Evolutionary conservation across 2,797 vertebrate species (phyloP).

Genomic region (Acridotheres tristis): DNA sequence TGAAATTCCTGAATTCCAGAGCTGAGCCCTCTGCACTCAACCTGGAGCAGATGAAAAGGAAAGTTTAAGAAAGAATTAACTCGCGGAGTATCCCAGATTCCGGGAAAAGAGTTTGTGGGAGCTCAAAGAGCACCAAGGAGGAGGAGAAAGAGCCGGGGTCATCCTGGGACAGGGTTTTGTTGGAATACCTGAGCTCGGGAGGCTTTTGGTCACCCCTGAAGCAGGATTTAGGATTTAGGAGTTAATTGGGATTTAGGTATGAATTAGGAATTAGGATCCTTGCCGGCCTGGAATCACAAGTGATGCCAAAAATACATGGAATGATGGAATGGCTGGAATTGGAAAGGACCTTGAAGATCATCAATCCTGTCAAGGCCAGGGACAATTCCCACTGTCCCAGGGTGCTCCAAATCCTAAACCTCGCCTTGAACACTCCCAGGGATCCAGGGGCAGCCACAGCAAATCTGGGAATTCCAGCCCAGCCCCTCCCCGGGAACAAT

Average conservation of each 20-base stretch:
- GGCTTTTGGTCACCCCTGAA: not conserved
- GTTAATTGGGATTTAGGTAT: not conserved
- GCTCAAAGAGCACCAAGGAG: not conserved
- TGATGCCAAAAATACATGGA: not conserved
- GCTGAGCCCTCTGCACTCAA: not conserved
- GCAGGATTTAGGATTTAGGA: not conserved
- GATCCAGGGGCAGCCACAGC: not conserved
- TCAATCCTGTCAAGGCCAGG: rapidly evolving
- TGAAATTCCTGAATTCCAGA: not conserved
- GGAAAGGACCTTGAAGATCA: not conserved
- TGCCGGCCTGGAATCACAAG: not conserved
- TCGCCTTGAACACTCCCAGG: not conserved
- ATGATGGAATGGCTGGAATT: not conserved
- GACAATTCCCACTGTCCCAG: not conserved
- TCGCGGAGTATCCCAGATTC: not conserved
- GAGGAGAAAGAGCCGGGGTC: not conserved
- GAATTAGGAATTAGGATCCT: not conserved
- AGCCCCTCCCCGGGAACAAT: not conserved
- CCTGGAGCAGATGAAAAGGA: not conserved
- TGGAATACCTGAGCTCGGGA: not conserved
- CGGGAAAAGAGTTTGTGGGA: not conserved
- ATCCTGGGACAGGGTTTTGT: not conserved
- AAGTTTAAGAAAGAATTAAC: not conserved
- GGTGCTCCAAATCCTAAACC: not conserved
- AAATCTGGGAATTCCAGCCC: not conserved